Percentiles rank a stretch among this genome's conserved stretches.
Evolutionary conservation across 2,888 invertebrate species (phyloP).

Genomic region (Boloria selene): DNA sequence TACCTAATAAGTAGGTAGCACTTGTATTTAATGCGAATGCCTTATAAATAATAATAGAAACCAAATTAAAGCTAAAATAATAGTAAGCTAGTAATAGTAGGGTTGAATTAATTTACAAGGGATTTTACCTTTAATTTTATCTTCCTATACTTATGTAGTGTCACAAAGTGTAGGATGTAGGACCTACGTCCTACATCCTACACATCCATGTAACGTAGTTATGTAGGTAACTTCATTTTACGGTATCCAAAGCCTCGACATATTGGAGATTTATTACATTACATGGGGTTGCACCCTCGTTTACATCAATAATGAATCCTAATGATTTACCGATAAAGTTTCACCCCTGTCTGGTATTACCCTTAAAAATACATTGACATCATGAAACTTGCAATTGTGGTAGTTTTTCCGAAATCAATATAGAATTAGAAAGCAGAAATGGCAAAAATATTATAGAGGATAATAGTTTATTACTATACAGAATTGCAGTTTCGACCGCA

Average conservation of each 20-base stretch:
- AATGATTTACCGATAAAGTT: slow-evolving; percentile 53
- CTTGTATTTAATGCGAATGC: too few species aligned
- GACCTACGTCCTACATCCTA: too few species aligned
- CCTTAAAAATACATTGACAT: slow-evolving; percentile 49
- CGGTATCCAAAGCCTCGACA: slow-evolving; percentile 24
- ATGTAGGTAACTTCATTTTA: neutral
- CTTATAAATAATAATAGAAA: too few species aligned
- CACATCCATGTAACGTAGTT: neutral
- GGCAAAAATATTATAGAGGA: neutral
- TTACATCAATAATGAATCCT: slow-evolving; percentile 47
- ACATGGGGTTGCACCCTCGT: slow-evolving; percentile 45
- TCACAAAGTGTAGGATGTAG: too few species aligned
- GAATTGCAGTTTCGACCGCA: too few species aligned
- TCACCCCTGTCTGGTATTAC: slow-evolving; percentile 43
- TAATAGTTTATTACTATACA: too few species aligned
- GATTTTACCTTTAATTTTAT: too few species aligned
- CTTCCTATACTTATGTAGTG: too few species aligned
- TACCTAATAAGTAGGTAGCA: too few species aligned
- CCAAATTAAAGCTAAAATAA: too few species aligned
- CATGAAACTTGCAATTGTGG: slow-evolving; percentile 21
- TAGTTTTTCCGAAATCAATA: slow-evolving; percentile 10
- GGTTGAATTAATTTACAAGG: too few species aligned
- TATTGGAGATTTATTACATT: slow-evolving; percentile 29
- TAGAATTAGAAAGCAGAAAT: slow-evolving; percentile 7
- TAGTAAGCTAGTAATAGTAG: too few species aligned